These are phyloP conservation scores for Mesocricetus auratus DNA, from an alignment of 2,113 vertebrate species.

Conservation along the genomic window DNA sequence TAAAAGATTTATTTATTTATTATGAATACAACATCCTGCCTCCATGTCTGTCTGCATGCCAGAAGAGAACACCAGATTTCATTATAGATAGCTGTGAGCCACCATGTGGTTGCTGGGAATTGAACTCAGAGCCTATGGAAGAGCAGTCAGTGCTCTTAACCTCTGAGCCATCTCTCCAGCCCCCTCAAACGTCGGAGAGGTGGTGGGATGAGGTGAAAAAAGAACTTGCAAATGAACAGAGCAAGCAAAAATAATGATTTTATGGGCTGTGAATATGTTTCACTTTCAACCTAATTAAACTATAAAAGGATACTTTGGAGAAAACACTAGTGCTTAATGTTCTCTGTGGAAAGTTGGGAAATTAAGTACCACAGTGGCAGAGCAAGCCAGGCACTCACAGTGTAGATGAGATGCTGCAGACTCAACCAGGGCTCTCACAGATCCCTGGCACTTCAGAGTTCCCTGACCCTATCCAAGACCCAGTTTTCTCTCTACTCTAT, in stretches of 20 bases:
- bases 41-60: no score
- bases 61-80: no score
- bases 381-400: neutral
- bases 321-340: neutral
- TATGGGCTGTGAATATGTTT: neutral
- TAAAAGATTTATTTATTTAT: no score
- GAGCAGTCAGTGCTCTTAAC: no score
- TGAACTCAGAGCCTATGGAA: no score
- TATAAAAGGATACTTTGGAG: neutral
- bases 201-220: neutral
- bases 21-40: no score
- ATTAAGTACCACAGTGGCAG: neutral
- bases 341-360: neutral
- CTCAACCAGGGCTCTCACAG: neutral
- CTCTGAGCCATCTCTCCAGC: no score
- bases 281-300: neutral
- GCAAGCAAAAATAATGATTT: neutral
- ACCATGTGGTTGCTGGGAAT: no score
- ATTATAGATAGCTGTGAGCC: no score
- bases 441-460: neutral
- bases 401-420: neutral
- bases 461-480: neutral
- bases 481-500: neutral
- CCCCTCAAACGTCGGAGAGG: neutral
- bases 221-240: neutral